A percentile compares a stretch with the other conserved stretches of the same genome.
phyloP scores from a whole-genome alignment of 2,888 invertebrate genomes.

The Drosophila cyrtoloma region DNA sequence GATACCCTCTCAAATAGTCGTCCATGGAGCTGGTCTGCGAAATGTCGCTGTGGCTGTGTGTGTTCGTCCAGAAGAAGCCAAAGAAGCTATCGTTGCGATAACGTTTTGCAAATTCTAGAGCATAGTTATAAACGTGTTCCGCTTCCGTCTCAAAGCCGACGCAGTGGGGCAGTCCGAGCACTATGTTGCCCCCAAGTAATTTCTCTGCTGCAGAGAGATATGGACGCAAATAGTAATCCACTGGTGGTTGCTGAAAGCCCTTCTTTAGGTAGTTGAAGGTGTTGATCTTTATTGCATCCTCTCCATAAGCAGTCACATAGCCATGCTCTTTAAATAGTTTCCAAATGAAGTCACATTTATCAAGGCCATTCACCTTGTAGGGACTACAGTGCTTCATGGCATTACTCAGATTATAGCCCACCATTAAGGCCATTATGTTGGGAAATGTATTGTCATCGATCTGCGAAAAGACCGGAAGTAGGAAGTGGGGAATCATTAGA shows the following conservation, averaged over 20 bases:
- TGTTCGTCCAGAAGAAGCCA: conserved; percentile 92
- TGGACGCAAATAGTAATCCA: conserved; percentile 93
- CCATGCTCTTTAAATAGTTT: conserved; percentile 89
- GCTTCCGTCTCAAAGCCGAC: conserved; percentile 88
- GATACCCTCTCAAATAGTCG: conserved; percentile 87
- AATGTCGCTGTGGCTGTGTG: conserved; percentile 90
- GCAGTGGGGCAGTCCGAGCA: conserved; percentile 87
- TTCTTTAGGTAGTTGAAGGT: conserved; percentile 90
- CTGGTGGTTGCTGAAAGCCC: conserved; percentile 91
- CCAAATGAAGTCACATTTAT: conserved; percentile 92
- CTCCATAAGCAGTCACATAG: conserved; percentile 92
- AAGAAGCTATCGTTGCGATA: conserved; percentile 89
- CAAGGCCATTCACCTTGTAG: conserved; percentile 86
- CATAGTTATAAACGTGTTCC: conserved; percentile 90
- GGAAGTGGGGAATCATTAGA: background rate
- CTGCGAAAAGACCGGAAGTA: conserved; percentile 82
- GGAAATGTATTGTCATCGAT: conserved; percentile 96
- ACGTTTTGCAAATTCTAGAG: conserved; percentile 88
- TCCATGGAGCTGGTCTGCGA: conserved; percentile 90
- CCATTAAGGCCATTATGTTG: conserved; percentile 93
- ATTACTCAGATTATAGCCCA: conserved; percentile 87
- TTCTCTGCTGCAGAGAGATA: conserved; percentile 90
- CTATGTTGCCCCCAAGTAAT: conserved; percentile 86
- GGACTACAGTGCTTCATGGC: conserved; percentile 86
- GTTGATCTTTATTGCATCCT: conserved; percentile 90